Evolutionary conservation across 2,797 vertebrate species (phyloP), one percentile per base, ranked within the genome.

Genomic region (Rhinatrema bivittatum): DNA sequence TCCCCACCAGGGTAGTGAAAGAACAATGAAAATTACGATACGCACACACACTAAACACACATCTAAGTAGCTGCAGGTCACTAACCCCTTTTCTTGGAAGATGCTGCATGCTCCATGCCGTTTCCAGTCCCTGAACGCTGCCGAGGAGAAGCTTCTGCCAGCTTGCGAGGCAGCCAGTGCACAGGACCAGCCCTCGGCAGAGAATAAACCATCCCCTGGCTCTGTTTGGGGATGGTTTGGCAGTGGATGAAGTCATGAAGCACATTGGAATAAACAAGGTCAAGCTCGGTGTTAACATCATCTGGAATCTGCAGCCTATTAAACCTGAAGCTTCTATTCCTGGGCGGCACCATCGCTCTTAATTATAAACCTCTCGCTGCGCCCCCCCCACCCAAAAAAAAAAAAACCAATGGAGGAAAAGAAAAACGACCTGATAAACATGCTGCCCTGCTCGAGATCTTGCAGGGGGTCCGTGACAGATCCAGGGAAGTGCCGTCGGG

Each of bases 191-290:
- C 28, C 10, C 24, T 27, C 38, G 3, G 53, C 29, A 30, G n/a
- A n/a, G n/a, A n/a, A 33, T 20, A 23, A 30, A 44, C 33, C 1
- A 15, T 37, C 7, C 29, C 22, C 44, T 1, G 10, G 12, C 34
- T n/a, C n/a, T n/a, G 41, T 21, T 36, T 45, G 35, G 39, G 3
- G 1, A n/a, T n/a, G n/a, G n/a, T 56, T 52, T 49, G 49, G 54
- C 23, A 31, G 57, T 55, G 2, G 0, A 10, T 38, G 46, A 62
- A 51, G 38, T 64, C 51, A 56, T 54, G 49, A 60, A 41, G 36
- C 30, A 54, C 20, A 41, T 41, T 66, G 49, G 59, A 56, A 58
- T 60, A 70, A 68, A 66, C 53, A 39, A 45, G 46, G 38, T 36
- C 32, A 20, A 53, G 43, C 21, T 34, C 50, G 54, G 41, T 49